These are phyloP conservation scores for Urocyon cinereoargenteus DNA, from an alignment of 2,797 vertebrate genomes.

Conservation along the genomic window DNA sequence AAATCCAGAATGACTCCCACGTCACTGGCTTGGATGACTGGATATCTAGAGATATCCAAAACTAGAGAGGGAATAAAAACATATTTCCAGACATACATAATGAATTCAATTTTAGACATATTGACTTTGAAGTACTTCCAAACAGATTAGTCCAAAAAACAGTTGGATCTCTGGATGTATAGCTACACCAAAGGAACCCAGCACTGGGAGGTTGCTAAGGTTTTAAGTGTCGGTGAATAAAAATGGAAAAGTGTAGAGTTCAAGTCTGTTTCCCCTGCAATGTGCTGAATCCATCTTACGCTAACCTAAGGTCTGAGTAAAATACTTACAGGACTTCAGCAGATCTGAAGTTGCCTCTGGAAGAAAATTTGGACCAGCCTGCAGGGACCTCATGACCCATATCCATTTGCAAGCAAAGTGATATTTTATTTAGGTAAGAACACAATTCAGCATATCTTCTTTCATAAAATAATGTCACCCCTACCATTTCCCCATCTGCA, in stretches of 20 bases:
- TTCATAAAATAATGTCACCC: constrained; percentile 57
- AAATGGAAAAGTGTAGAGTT: neutral
- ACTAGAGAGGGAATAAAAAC: neutral
- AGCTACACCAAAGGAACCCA: neutral
- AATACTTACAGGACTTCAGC: constrained; percentile 48
- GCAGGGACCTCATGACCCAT: constrained; percentile 40
- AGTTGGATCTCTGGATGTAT: neutral
- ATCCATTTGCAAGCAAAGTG: constrained; percentile 46
- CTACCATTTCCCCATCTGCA: neutral
- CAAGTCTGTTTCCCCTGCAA: neutral
- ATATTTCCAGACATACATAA: neutral
- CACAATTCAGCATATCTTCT: constrained; percentile 32
- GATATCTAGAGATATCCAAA: neutral
- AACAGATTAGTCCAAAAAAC: constrained; percentile 6
- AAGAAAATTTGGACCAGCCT: constrained; percentile 49
- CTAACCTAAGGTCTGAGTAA: constrained; percentile 48
- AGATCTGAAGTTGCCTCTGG: constrained; percentile 61
- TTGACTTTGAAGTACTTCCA: constrained; percentile 3
- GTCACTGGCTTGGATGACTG: neutral
- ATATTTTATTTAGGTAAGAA: constrained; percentile 64
- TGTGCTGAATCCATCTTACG: neutral
- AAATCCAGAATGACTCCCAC: neutral
- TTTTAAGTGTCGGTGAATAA: neutral
- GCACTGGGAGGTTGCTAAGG: neutral
- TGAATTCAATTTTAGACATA: neutral